A percentile compares a stretch with the other conserved stretches of the same genome.
phyloP scores from a whole-genome alignment of 1,140 invertebrate species.

The Ooceraea biroi region DNA sequence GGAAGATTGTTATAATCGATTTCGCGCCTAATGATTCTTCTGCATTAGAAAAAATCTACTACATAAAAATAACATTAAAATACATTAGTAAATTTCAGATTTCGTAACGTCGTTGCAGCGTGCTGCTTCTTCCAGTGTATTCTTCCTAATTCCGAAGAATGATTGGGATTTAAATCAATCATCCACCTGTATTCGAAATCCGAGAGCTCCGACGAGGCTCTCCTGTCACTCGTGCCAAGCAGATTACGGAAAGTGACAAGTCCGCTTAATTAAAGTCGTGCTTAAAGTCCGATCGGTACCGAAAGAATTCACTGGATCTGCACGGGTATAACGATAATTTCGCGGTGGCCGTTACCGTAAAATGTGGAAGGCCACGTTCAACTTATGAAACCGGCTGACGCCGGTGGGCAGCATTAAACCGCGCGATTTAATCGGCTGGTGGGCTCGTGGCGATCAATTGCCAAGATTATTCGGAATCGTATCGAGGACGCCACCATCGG shows the following conservation, averaged over 20 bases:
- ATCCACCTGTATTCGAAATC: not conserved
- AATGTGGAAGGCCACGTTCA: slow-evolving; percentile 70
- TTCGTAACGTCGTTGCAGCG: not conserved
- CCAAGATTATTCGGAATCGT: slow-evolving; percentile 74
- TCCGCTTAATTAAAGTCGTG: too few species aligned
- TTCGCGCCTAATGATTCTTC: too few species aligned
- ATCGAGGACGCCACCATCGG: slow-evolving; percentile 61
- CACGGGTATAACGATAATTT: too few species aligned
- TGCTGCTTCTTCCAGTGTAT: not conserved
- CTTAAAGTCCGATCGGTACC: slow-evolving; percentile 57
- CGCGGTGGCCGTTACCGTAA: slow-evolving; percentile 66
- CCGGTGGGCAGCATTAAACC: slow-evolving; percentile 68
- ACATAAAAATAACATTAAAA: too few species aligned
- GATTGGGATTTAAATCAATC: not conserved
- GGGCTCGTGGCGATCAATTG: slow-evolving; percentile 69
- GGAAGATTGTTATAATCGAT: too few species aligned
- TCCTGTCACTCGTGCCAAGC: too few species aligned
- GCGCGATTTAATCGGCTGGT: slow-evolving; percentile 66
- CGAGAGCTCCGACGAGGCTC: too few species aligned
- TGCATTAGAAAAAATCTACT: too few species aligned
- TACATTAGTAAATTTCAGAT: too few species aligned
- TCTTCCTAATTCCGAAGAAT: slow-evolving; percentile 32
- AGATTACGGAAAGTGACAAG: slow-evolving; percentile 41
- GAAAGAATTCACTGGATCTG: too few species aligned
- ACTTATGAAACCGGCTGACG: slow-evolving; percentile 72